Conservation (phyloP, 2,797 vertebrate genomes). For the Odontamblyopus lacepedii region DNA sequence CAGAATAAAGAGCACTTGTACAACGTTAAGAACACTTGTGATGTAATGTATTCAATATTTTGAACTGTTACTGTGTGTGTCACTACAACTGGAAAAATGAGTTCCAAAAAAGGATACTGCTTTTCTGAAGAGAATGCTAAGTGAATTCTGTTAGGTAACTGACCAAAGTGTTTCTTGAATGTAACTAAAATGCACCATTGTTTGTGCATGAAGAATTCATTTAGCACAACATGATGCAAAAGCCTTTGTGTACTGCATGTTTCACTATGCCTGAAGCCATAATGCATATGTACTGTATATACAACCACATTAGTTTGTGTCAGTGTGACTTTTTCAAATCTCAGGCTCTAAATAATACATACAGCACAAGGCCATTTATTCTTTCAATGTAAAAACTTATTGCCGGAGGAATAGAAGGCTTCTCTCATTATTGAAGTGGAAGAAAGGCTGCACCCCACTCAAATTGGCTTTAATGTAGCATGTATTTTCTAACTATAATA, state of each 20-base stretch:
- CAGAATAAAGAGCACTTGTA: too few species aligned
- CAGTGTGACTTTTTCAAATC: constrained; percentile 1
- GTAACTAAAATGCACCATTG: background rate
- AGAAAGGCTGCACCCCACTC: background rate
- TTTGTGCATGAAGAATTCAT: background rate
- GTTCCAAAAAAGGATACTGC: too few species aligned
- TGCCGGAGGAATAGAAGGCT: background rate
- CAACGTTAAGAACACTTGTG: background rate
- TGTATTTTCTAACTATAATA: too few species aligned
- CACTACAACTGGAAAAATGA: too few species aligned
- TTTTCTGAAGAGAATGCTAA: too few species aligned
- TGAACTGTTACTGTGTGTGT: too few species aligned
- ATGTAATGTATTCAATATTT: background rate
- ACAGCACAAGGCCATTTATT: background rate
- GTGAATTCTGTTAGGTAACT: background rate
- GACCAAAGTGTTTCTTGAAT: background rate
- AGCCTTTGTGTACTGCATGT: constrained; percentile 9
- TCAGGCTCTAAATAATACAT: constrained; percentile 49
- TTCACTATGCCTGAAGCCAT: background rate
- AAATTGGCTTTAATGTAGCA: too few species aligned
- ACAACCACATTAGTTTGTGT: background rate
- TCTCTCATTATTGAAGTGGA: background rate
- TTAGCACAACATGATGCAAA: background rate
- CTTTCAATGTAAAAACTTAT: background rate
- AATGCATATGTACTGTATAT: background rate